phyloP scores from a whole-genome alignment of 2,888 invertebrate genomes.

The Oscheius myriophilus region DNA sequence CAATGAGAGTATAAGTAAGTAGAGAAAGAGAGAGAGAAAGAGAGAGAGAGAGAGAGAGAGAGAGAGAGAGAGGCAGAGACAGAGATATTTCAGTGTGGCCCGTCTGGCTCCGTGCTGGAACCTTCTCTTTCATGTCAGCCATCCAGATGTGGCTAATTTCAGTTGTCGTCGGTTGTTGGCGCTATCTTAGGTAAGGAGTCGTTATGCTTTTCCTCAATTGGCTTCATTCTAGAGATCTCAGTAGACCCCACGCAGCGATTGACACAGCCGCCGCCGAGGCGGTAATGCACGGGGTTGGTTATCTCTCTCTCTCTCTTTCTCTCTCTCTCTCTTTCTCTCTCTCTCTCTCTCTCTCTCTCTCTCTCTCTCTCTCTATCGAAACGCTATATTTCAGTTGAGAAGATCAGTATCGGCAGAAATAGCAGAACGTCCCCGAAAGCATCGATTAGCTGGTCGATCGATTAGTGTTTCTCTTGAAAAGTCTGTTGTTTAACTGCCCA shows the following conservation, averaged over 20 bases:
- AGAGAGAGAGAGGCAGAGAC: neutral
- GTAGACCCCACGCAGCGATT: conserved; percentile 17
- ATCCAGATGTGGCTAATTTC: conserved; percentile 63
- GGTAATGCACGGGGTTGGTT: conserved; percentile 19
- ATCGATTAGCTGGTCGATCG: neutral
- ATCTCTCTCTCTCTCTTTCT: no score
- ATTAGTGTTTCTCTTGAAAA: neutral
- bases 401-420: conserved; percentile 1
- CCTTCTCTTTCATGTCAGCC: conserved; percentile 47
- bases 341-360: no score
- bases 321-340: no score
- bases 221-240: conserved; percentile 24
- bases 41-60: no score
- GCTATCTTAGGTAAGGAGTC: conserved; percentile 61
- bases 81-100: conserved; percentile 41
- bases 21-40: neutral
- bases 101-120: conserved; percentile 55
- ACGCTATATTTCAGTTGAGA: no score
- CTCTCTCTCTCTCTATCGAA: no score
- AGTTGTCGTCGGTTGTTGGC: conserved; percentile 63
- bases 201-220: neutral
- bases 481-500: neutral
- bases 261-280: conserved; percentile 14
- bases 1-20: conserved; percentile 12
- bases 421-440: no score